Evolutionary conservation across 2,797 vertebrate species (phyloP).

Genomic region (Pseudocheirus occidentalis): DNA sequence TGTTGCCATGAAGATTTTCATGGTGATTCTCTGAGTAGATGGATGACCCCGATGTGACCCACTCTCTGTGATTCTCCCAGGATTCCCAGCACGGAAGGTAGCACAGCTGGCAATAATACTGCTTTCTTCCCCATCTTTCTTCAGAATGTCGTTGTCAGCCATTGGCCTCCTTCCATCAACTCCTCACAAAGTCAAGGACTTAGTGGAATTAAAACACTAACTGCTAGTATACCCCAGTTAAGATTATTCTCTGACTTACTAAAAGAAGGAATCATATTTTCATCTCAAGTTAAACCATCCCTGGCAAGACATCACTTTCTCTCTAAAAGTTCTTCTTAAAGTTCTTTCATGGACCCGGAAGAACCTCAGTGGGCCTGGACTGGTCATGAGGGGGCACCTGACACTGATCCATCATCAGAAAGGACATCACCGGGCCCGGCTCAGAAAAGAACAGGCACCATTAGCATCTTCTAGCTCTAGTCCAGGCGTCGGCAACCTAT

Average conservation of each 20-base stretch:
- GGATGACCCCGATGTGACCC: neutral
- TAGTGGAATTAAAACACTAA: neutral
- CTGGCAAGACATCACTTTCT: neutral
- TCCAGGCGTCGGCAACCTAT: slow-evolving; percentile 13
- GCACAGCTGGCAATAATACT: neutral
- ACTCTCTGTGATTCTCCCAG: neutral
- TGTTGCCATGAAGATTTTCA: neutral
- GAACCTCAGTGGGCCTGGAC: neutral
- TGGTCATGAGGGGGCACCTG: neutral
- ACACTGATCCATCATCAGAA: neutral
- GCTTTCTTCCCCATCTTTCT: neutral
- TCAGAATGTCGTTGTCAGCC: neutral
- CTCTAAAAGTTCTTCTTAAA: slow-evolving; percentile 37
- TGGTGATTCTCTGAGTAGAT: slow-evolving; percentile 12
- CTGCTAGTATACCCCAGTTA: neutral
- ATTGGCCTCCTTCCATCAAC: neutral
- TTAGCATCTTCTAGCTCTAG: neutral
- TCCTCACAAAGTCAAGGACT: neutral
- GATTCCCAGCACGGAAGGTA: neutral
- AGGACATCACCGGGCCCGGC: neutral
- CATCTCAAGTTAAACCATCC: neutral
- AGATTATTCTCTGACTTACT: slow-evolving; percentile 7
- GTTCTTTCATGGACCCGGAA: neutral
- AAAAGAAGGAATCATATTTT: slow-evolving; percentile 1
- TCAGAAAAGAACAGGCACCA: neutral